phyloP scores from a whole-genome alignment of 2,113 vertebrate species.

The Ahaetulla prasina region DNA sequence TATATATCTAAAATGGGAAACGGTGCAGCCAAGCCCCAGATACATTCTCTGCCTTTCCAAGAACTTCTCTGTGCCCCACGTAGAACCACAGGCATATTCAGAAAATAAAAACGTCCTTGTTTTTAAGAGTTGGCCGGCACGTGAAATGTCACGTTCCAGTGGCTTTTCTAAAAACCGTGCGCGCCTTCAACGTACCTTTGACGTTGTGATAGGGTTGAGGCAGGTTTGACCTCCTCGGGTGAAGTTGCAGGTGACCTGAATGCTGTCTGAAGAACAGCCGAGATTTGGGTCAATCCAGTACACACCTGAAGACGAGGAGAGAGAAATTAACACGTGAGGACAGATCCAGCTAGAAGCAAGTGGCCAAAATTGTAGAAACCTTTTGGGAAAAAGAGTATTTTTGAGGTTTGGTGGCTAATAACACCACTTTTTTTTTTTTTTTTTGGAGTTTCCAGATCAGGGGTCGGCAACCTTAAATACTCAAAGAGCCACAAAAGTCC shows the following conservation, averaged over 20 bases:
- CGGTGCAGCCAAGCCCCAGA: not conserved
- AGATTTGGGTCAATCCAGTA: conserved; percentile 98
- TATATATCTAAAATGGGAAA: not conserved
- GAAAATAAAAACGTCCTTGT: not conserved
- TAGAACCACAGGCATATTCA: not conserved
- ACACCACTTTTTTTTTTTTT: no score
- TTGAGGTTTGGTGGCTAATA: no score
- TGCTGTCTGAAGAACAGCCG: conserved; percentile 87
- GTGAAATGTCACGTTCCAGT: not conserved
- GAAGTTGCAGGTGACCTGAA: conserved; percentile 93
- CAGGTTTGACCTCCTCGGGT: conserved; percentile 91
- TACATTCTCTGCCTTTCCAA: not conserved
- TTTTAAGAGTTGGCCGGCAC: not conserved
- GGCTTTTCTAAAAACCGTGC: not conserved
- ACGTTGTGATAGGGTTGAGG: conserved; percentile 83
- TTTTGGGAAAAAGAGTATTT: no score
- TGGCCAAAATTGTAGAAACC: no score
- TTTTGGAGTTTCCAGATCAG: no score
- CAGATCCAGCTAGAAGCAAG: not conserved
- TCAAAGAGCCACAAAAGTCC: no score
- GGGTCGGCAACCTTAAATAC: no score
- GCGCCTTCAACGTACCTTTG: conserved; percentile 83
- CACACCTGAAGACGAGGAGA: conserved; percentile 67
- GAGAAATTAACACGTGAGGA: no score
- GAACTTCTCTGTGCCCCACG: not conserved